Percentiles rank a stretch among this genome's conserved stretches.
These are phyloP conservation scores for Oxyura jamaicensis DNA, from an alignment of 2,113 vertebrate species.

Conservation along the genomic window DNA sequence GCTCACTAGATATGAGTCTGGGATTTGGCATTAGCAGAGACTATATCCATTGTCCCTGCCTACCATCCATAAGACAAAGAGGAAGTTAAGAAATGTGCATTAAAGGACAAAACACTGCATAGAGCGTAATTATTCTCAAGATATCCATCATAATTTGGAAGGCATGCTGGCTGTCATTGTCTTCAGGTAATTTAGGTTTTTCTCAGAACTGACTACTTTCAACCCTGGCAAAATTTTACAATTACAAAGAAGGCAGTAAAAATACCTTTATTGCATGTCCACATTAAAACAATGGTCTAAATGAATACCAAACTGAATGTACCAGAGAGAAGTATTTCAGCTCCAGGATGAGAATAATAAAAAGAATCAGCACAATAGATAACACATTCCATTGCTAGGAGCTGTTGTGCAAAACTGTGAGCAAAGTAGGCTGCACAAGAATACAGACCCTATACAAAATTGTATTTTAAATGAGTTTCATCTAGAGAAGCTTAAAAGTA, in stretches of 20 bases:
- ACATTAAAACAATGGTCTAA: neutral
- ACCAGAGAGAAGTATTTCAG: neutral
- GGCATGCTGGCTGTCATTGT: neutral
- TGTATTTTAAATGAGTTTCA: neutral
- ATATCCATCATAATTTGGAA: neutral
- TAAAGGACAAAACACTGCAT: neutral
- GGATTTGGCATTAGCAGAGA: neutral
- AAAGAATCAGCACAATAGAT: neutral
- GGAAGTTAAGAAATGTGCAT: neutral
- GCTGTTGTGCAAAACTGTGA: neutral
- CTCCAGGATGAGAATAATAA: neutral
- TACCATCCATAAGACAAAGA: neutral
- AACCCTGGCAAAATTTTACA: neutral
- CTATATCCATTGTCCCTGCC: neutral
- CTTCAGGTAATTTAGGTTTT: neutral
- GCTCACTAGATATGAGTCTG: slow-evolving; percentile 3
- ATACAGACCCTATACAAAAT: neutral
- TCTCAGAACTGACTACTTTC: neutral
- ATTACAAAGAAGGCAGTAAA: neutral
- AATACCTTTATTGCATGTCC: neutral
- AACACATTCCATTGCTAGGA: neutral
- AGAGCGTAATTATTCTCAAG: neutral
- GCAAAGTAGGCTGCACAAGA: neutral
- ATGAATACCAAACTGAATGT: neutral
- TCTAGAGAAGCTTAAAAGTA: neutral